Evolutionary conservation across 2,113 vertebrate genomes (phyloP), one percentile per base, ranked within the genome.

Genomic region (Perognathus longimembris): DNA sequence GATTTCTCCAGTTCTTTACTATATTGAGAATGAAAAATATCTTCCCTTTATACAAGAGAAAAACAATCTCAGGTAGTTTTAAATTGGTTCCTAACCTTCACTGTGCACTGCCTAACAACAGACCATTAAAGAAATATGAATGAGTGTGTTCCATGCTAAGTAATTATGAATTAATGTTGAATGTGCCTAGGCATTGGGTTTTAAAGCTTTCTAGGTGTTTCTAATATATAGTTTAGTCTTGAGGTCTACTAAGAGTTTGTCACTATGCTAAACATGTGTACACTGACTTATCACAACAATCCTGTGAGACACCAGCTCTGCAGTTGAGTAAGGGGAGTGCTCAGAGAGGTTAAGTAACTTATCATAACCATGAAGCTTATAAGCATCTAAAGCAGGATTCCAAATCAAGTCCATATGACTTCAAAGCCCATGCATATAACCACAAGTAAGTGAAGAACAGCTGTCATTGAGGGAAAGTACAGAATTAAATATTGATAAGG

Each of bases 1-100:
- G 57, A 92, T 94, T 85, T 77, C 32, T 82, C 76, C 57, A 92
- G 45, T 66, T 85, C 8, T 85, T 88, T 95, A 74, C 38, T 82
- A 66, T 22, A 89, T 24, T 71, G n/a, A 77, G 18, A 59, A 78
- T 73, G 20, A 91, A 84, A 93, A 81, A 42, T 75, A 91, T 20
- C 21, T 91, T 81, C 71, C 42, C 34, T 26, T 8, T 73, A 73
- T 80, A 89, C 14, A 64, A 77, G 59, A 82, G 34, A 77, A 92
- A 77, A 81, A 67, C 78, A 87, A 54, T 84, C 63, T 57, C 79
- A 42, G 73, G 45, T 54, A 84, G 34, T 91, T 91, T 84, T 5
- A 18, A 30, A 17, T 40, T 54, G 14, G 38, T 40, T 22, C 15
- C 30, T 54, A 85, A 45, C 5, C 30, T 70, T 81, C 8, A 21